A percentile compares a stretch with the other conserved stretches of the same genome.
phyloP scores from a whole-genome alignment of 2,888 invertebrate species.

The Scaptodrosophila latifasciaeformis region DNA sequence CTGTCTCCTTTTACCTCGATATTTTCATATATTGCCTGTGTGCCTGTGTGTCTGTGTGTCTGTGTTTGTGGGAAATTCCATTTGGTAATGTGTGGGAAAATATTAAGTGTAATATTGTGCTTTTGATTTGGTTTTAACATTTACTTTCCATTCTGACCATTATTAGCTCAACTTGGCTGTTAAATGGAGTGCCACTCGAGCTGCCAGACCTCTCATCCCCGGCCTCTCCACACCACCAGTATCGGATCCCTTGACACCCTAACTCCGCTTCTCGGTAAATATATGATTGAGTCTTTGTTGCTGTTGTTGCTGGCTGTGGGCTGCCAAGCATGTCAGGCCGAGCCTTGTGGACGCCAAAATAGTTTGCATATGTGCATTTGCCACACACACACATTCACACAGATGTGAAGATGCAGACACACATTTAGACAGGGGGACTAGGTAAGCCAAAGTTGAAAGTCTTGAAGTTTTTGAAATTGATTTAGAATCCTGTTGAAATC shows the following conservation, averaged over 20 bases:
- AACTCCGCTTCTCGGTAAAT: too few species aligned
- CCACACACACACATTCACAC: slow-evolving; percentile 25
- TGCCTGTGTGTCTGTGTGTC: slow-evolving; percentile 5
- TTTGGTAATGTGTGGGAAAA: slow-evolving; percentile 67
- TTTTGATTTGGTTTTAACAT: slow-evolving; percentile 48
- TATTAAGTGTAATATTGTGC: slow-evolving; percentile 66
- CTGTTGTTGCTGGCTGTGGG: too few species aligned
- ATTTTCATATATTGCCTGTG: too few species aligned
- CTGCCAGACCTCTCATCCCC: slow-evolving; percentile 32
- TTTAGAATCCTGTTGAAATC: too few species aligned
- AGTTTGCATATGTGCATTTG: slow-evolving; percentile 57
- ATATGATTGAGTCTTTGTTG: too few species aligned
- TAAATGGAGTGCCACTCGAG: slow-evolving; percentile 67
- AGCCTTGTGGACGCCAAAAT: slow-evolving; percentile 26
- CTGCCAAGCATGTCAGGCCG: slow-evolving; percentile 2
- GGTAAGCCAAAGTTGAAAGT: slow-evolving; percentile 5
- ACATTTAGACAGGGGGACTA: background rate
- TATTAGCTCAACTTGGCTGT: slow-evolving; percentile 69
- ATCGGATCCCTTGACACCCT: too few species aligned
- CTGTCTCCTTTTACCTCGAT: too few species aligned
- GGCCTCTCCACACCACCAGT: slow-evolving; percentile 5
- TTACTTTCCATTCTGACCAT: slow-evolving; percentile 63
- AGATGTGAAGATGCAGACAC: slow-evolving; percentile 1
- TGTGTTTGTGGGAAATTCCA: slow-evolving; percentile 43
- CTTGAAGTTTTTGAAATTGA: too few species aligned